phyloP scores from a whole-genome alignment of 2,113 vertebrate genomes.

The Mobula birostris region DNA sequence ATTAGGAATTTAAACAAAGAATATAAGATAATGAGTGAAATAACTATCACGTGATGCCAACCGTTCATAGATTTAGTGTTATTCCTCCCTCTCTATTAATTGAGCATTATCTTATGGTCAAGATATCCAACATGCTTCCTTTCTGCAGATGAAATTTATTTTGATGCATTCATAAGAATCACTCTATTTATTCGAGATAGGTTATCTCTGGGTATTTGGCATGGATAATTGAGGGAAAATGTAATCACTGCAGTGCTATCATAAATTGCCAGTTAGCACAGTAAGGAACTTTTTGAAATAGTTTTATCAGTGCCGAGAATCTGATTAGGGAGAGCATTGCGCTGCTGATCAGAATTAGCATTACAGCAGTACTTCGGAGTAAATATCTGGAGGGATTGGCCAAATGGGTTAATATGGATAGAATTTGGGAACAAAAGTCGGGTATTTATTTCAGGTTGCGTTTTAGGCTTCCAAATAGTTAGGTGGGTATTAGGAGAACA shows the following conservation, averaged over 20 bases:
- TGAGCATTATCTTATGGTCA: background rate
- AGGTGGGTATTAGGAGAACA: no score
- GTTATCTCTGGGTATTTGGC: background rate
- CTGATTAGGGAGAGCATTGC: no score
- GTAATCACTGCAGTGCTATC: background rate
- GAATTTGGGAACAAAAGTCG: no score
- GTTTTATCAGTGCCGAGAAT: background rate
- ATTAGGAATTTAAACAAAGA: background rate
- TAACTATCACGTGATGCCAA: background rate
- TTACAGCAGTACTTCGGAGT: no score
- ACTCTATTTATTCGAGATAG: background rate
- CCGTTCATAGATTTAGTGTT: background rate
- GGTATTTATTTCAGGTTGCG: no score
- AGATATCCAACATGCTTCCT: background rate
- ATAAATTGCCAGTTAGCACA: background rate
- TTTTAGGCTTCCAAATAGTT: no score
- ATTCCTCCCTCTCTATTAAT: background rate
- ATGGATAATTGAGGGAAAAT: background rate
- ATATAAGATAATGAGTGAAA: background rate
- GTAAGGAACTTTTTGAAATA: background rate
- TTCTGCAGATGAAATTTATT: background rate
- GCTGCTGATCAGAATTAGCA: no score
- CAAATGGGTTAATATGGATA: no score
- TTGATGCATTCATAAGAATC: background rate
- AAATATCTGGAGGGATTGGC: no score